Evolutionary conservation across 1,140 invertebrate species (phyloP), one percentile per base, ranked within the genome.

Genomic region (Scaptodrosophila lebanonensis): DNA sequence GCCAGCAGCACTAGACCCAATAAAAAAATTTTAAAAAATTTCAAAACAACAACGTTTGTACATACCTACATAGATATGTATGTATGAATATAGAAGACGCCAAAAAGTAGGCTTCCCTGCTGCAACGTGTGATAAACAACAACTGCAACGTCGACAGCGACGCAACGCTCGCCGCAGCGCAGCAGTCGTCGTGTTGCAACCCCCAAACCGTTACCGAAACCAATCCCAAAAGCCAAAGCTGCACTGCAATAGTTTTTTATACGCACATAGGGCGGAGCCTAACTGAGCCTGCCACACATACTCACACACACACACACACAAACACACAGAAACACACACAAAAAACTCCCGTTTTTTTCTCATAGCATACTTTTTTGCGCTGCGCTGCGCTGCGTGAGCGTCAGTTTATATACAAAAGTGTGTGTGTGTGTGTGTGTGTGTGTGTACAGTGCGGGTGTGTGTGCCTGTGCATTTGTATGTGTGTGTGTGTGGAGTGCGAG

Each of bases 261-360:
- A 47, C 51, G 73, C 66, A 73, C 56, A 69, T 69, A 79, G 75
- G 75, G 75, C 75, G 75, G 75, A 82, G 75, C 75, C 75, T 79
- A 79, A 51, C 43, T 32, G 30, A 48, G 57, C 16, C 25, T 8
- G 32, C 22, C 40, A 5, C 20, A 43, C 20, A 29, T 22, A 7
- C 7, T 9, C 40, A 29, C 5, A 43, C 7, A 27, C 18, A 47
- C 12, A 35, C n/a, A 22, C 32, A 18, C 29, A 33, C 52, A 57
- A 62, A 61, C 38, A 63, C 52, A 66, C 66, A 48, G 25, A 68
- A 36, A n/a, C n/a, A n/a, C n/a, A n/a, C n/a, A n/a, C n/a, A n/a
- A 27, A 44, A 12, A 32, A 32, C 25, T 32, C 58, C 47, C 44
- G 52, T 66, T 50, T 60, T 64, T 54, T 53, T 64, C 9, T 9